A percentile compares a stretch with the other conserved stretches of the same genome.
Conservation (phyloP, 2,797 vertebrate species). For the Eidolon dupreanum region DNA sequence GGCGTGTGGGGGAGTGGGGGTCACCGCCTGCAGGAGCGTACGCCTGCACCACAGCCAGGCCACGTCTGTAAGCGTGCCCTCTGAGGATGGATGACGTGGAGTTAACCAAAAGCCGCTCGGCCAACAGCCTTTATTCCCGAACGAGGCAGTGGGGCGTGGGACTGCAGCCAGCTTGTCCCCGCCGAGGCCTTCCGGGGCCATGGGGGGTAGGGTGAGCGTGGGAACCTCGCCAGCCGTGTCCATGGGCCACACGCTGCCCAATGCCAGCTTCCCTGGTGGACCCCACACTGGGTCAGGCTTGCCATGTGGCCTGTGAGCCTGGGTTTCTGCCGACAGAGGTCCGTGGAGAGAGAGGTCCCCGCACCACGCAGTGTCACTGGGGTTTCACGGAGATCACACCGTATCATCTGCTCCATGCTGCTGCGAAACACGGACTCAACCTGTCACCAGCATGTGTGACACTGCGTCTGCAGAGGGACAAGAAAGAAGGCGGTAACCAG, state of each 20-base stretch:
- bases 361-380: background rate
- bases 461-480: background rate
- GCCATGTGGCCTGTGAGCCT: rapidly evolving
- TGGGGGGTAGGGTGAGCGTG: rapidly evolving
- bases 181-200: rapidly evolving
- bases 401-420: background rate
- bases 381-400: too few relatives aligned
- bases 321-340: background rate
- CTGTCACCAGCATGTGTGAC: background rate
- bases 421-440: background rate
- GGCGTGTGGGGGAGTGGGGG: rapidly evolving
- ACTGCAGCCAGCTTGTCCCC: background rate
- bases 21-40: background rate
- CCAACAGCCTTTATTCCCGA: background rate
- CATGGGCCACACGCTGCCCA: rapidly evolving
- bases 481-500: background rate
- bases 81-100: background rate
- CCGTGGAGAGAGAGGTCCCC: rapidly evolving
- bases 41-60: background rate
- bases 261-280: rapidly evolving
- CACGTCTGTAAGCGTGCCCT: rapidly evolving
- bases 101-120: background rate
- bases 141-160: background rate
- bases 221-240: rapidly evolving
- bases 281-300: rapidly evolving